These are phyloP conservation scores for Microvelia longipes DNA, from an alignment of 1,140 invertebrate genomes.

Conservation along the genomic window DNA sequence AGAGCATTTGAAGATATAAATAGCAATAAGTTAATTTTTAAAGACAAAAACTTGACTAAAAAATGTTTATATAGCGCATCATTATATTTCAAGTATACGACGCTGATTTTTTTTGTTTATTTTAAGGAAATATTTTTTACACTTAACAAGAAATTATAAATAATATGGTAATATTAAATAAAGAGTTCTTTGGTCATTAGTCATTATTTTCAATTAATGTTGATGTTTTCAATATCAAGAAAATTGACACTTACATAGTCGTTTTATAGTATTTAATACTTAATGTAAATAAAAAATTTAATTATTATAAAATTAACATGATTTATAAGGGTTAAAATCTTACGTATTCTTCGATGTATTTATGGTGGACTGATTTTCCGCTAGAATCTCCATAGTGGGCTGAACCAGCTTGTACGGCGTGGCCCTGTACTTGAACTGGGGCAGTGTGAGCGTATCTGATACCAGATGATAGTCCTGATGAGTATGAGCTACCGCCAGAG, in stretches of 20 bases:
- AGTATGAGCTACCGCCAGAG: conserved; percentile 2
- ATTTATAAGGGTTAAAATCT: conserved; percentile 2
- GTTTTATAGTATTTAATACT: not conserved
- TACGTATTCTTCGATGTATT: conserved; percentile 22
- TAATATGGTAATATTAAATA: too few relatives aligned
- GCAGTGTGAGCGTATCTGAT: not conserved
- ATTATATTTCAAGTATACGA: too few relatives aligned
- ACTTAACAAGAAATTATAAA: too few relatives aligned
- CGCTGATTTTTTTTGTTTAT: too few relatives aligned
- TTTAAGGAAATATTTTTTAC: too few relatives aligned
- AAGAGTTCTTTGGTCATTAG: too few relatives aligned
- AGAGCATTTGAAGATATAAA: too few relatives aligned
- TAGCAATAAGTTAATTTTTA: too few relatives aligned
- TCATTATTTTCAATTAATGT: too few relatives aligned
- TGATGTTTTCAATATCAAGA: too few relatives aligned
- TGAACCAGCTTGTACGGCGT: not conserved
- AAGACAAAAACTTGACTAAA: too few relatives aligned
- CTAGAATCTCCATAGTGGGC: conserved; percentile 8
- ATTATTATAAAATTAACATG: not conserved
- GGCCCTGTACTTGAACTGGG: not conserved
- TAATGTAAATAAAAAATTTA: not conserved
- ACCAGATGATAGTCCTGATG: conserved; percentile 5
- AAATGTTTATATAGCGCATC: too few relatives aligned
- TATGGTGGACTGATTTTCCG: conserved; percentile 17
- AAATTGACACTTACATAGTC: not conserved